Conservation (phyloP, 2,113 vertebrate species). For the Aphyosemion australe region DNA sequence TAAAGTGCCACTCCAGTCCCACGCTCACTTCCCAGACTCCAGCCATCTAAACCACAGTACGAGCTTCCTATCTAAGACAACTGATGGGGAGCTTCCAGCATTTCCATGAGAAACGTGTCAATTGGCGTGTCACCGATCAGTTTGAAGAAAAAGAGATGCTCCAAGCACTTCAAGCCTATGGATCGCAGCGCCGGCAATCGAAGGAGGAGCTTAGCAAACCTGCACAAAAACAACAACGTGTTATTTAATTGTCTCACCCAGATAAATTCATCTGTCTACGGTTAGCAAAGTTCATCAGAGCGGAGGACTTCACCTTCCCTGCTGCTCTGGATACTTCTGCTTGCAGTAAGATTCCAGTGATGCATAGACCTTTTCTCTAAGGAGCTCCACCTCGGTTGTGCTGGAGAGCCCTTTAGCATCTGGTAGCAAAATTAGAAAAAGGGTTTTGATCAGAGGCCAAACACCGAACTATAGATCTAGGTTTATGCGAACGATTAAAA, state of each 20-base stretch:
- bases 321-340: slow-evolving; percentile 91
- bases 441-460: neutral
- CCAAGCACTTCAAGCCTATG: slow-evolving; percentile 91
- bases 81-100: slow-evolving; percentile 93
- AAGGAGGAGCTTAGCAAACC: slow-evolving; percentile 92
- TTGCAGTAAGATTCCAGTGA: slow-evolving; percentile 93
- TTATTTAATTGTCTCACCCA: neutral
- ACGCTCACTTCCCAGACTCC: slow-evolving; percentile 75
- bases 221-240: slow-evolving; percentile 31
- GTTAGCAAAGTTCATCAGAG: too few species aligned
- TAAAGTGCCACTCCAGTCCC: slow-evolving; percentile 83
- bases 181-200: slow-evolving; percentile 88
- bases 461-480: neutral
- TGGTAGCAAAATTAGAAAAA: slow-evolving; percentile 36
- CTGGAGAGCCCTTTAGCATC: slow-evolving; percentile 91
- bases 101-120: slow-evolving; percentile 96
- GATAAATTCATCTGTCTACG: neutral
- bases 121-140: slow-evolving; percentile 93
- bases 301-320: slow-evolving; percentile 79
- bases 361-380: slow-evolving; percentile 91
- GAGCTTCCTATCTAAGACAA: slow-evolving; percentile 77
- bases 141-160: slow-evolving; percentile 96
- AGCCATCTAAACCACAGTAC: slow-evolving; percentile 70
- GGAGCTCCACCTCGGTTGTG: slow-evolving; percentile 88
- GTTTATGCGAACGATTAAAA: neutral